Conservation (phyloP, 2,113 vertebrate genomes). For the Chloropsis hardwickii region DNA sequence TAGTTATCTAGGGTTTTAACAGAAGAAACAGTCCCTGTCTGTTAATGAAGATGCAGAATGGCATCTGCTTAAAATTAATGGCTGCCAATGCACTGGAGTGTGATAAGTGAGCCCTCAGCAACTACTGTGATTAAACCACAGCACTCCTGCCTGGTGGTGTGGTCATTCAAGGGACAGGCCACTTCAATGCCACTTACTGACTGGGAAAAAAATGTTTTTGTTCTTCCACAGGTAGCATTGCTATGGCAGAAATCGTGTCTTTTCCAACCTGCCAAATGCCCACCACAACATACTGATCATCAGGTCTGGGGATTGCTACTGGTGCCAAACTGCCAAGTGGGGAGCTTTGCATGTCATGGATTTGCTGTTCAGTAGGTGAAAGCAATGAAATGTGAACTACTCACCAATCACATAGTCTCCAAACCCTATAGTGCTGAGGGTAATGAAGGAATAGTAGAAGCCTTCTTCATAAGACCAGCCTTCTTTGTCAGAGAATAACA, state of each 20-base stretch:
- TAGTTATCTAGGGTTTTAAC: background rate
- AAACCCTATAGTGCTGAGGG: conserved; percentile 91
- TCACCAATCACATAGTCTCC: conserved; percentile 90
- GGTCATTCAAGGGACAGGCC: background rate
- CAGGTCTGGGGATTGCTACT: background rate
- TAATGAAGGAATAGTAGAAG: conserved; percentile 91
- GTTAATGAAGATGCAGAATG: background rate
- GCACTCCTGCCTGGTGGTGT: background rate
- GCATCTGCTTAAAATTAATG: background rate
- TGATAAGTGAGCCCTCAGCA: rapidly evolving
- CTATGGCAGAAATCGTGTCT: background rate
- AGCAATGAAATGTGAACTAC: background rate
- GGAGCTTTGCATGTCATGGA: background rate
- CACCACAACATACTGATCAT: background rate
- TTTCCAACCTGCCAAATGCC: background rate
- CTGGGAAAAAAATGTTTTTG: background rate
- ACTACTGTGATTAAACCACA: background rate
- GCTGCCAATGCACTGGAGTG: rapidly evolving
- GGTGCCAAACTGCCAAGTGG: background rate
- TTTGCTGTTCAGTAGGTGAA: background rate
- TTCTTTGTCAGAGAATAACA: conserved; percentile 82
- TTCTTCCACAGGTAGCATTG: background rate
- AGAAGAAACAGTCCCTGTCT: background rate
- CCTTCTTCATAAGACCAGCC: conserved; percentile 84
- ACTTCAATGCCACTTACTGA: background rate